A percentile compares a stretch with the other conserved stretches of the same genome.
Conservation (phyloP, 1,140 invertebrate genomes). For the Micrasema longulum region DNA sequence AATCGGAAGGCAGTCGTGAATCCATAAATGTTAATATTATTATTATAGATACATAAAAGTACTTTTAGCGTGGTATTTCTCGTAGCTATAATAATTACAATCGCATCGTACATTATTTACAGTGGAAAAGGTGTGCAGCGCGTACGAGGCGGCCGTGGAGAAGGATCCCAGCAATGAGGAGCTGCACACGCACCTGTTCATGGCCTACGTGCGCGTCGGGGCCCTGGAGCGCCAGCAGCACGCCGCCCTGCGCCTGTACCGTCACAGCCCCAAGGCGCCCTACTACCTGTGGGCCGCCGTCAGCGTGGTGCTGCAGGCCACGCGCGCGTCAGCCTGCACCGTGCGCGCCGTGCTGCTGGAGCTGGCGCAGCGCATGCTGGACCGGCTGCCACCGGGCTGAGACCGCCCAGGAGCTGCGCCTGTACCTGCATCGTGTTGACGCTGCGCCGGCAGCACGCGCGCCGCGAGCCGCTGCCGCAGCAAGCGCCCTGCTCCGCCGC, state of each 20-base stretch:
- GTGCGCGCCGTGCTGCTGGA: slow-evolving; percentile 77
- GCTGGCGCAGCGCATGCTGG: slow-evolving; percentile 87
- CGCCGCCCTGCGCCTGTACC: slow-evolving; percentile 90
- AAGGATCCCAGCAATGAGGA: slow-evolving; percentile 91
- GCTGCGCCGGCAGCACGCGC: slow-evolving; percentile 84
- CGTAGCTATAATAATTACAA: too few species aligned
- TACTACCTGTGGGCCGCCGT: slow-evolving; percentile 99
- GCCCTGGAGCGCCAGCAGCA: slow-evolving; percentile 94
- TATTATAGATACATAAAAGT: too few species aligned
- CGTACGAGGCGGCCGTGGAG: slow-evolving; percentile 91
- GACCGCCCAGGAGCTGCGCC: slow-evolving; percentile 91
- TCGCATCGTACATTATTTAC: slow-evolving; percentile 57
- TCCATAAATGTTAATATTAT: too few species aligned
- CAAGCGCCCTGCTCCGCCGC: slow-evolving; percentile 73
- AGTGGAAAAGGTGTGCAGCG: slow-evolving; percentile 89
- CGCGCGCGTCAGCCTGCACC: slow-evolving; percentile 64
- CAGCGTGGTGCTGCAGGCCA: slow-evolving; percentile 90
- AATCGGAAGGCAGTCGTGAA: too few species aligned
- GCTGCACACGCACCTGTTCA: slow-evolving; percentile 92
- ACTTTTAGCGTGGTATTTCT: too few species aligned
- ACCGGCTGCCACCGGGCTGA: slow-evolving; percentile 92
- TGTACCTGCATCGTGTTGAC: slow-evolving; percentile 94
- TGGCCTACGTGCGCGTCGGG: slow-evolving; percentile 91
- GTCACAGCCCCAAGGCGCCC: slow-evolving; percentile 91
- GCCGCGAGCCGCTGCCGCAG: slow-evolving; percentile 79